Percentiles rank a stretch among this genome's conserved stretches.
These are phyloP conservation scores for Meles meles DNA, from an alignment of 2,113 vertebrate genomes.

Conservation along the genomic window DNA sequence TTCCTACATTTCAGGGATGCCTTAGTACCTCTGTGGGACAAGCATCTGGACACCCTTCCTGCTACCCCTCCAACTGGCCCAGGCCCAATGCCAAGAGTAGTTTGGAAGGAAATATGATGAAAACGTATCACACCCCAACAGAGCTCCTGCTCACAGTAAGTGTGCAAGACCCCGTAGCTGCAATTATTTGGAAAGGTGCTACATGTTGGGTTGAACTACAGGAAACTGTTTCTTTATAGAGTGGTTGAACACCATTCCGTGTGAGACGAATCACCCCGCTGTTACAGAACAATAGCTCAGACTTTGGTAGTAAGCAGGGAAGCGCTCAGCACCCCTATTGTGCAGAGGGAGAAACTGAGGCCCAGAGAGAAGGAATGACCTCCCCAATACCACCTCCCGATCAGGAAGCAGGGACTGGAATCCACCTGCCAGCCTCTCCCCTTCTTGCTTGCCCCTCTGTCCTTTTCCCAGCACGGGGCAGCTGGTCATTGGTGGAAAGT, in stretches of 20 bases:
- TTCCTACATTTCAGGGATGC: not conserved
- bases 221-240: not conserved
- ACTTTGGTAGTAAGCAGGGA: no score
- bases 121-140: fast-evolving
- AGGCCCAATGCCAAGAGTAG: no score
- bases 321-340: not conserved
- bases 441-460: fast-evolving
- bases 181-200: not conserved
- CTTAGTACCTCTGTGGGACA: not conserved
- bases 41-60: not conserved
- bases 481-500: not conserved
- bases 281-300: fast-evolving
- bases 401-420: not conserved
- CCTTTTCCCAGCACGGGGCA: not conserved
- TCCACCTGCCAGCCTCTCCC: not conserved
- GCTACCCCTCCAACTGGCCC: not conserved
- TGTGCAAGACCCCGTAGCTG: fast-evolving
- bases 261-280: fast-evolving
- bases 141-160: fast-evolving
- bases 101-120: no score
- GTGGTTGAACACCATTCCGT: not conserved
- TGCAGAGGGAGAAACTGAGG: not conserved
- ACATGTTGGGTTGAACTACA: not conserved
- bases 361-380: not conserved
- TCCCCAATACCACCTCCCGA: not conserved